Conservation (phyloP, 2,797 vertebrate species). For the Enteromius anoplus region DNA sequence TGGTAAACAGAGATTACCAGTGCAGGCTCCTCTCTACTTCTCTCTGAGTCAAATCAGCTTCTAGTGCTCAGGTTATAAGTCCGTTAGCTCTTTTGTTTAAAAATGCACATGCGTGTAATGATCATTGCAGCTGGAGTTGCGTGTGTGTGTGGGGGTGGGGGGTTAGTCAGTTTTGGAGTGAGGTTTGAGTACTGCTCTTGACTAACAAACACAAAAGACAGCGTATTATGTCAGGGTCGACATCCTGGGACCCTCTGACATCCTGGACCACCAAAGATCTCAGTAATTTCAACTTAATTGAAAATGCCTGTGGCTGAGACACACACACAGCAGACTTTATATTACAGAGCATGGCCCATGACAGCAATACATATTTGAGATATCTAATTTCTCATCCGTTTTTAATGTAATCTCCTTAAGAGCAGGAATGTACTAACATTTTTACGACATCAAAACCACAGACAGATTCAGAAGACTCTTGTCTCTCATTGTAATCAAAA, state of each 20-base stretch:
- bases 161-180: slow-evolving; percentile 29
- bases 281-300: slow-evolving; percentile 58
- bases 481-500: background rate
- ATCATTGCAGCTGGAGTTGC: slow-evolving; percentile 19
- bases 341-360: slow-evolving; percentile 41
- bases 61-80: slow-evolving; percentile 6
- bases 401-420: slow-evolving; percentile 51
- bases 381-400: slow-evolving; percentile 52
- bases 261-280: slow-evolving; percentile 57
- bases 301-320: slow-evolving; percentile 59
- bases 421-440: slow-evolving; percentile 32
- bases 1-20: slow-evolving; percentile 53
- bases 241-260: slow-evolving; percentile 52
- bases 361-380: slow-evolving; percentile 50
- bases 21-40: slow-evolving; percentile 26
- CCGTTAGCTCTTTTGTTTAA: slow-evolving; percentile 24
- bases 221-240: slow-evolving; percentile 53
- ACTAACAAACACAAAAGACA: slow-evolving; percentile 50
- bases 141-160: too few relatives aligned
- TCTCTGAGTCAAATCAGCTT: slow-evolving; percentile 38
- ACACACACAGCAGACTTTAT: slow-evolving; percentile 44
- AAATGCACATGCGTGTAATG: slow-evolving; percentile 34
- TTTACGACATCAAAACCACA: slow-evolving; percentile 1
- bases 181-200: slow-evolving; percentile 42
- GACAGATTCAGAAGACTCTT: background rate